Evolutionary conservation across 2,113 vertebrate species (phyloP).

Genomic region (Rhabdomys dilectus): DNA sequence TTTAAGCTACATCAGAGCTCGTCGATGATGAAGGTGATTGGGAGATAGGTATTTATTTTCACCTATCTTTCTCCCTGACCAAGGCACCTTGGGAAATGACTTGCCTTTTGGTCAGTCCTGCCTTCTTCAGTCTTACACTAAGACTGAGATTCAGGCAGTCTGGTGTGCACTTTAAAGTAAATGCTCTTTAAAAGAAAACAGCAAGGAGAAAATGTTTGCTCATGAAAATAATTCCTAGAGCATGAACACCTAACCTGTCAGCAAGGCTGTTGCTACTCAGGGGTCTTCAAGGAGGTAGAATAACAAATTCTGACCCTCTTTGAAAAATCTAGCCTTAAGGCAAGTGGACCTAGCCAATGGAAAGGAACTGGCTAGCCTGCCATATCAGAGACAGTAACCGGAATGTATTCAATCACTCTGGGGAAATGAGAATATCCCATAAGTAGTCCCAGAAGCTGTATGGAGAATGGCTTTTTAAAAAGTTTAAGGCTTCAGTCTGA

Average conservation of each 20-base stretch:
- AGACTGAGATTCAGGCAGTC: background rate
- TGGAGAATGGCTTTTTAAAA: background rate
- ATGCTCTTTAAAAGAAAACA: constrained; percentile 27
- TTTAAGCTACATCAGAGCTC: background rate
- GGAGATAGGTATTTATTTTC: background rate
- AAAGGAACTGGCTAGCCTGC: background rate
- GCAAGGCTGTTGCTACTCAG: background rate
- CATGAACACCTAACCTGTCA: background rate
- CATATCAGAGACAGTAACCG: background rate
- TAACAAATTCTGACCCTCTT: background rate
- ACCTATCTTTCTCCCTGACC: background rate
- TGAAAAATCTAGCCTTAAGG: background rate
- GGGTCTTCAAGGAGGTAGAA: background rate
- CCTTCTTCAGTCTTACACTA: background rate
- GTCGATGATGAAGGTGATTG: background rate
- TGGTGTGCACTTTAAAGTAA: constrained; percentile 46
- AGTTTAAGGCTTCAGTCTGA: background rate
- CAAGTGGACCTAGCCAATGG: background rate
- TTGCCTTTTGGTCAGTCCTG: background rate
- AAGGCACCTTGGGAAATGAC: background rate
- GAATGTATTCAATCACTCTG: background rate
- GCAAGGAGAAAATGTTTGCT: constrained; percentile 24
- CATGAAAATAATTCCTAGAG: background rate
- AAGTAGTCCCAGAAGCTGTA: background rate
- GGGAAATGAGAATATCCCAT: background rate